These are phyloP conservation scores for Cremastobaeus sp. DNA, from an alignment of 2,888 invertebrate genomes.

Conservation along the genomic window DNA sequence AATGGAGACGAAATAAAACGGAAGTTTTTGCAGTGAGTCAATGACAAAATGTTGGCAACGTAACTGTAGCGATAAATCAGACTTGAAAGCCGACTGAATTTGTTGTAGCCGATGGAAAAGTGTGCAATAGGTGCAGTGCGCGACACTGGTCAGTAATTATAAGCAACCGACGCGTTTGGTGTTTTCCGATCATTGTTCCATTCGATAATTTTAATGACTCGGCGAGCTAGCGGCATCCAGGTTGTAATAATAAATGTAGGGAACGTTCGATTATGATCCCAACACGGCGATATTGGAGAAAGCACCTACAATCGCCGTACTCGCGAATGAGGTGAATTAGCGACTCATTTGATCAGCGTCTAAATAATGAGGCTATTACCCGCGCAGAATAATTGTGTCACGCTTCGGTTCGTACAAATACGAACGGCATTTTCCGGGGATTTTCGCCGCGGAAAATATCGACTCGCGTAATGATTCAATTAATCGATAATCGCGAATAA, in stretches of 20 bases:
- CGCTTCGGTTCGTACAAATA: slow-evolving; percentile 49
- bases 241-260: slow-evolving; percentile 23
- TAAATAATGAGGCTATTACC: slow-evolving; percentile 53
- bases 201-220: slow-evolving; percentile 24
- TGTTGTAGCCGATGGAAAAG: too few relatives aligned
- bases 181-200: slow-evolving; percentile 13
- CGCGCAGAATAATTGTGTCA: slow-evolving; percentile 53
- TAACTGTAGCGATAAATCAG: too few relatives aligned
- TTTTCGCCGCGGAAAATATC: not conserved
- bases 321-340: slow-evolving; percentile 49
- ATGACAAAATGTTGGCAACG: too few relatives aligned
- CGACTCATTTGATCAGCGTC: slow-evolving; percentile 54
- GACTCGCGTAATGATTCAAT: not conserved
- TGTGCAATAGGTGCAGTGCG: too few relatives aligned
- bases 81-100: too few relatives aligned
- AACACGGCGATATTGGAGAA: slow-evolving; percentile 40
- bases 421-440: slow-evolving; percentile 36
- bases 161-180: too few relatives aligned
- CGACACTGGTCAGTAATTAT: too few relatives aligned
- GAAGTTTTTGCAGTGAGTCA: too few relatives aligned
- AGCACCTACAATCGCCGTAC: slow-evolving; percentile 43
- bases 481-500: not conserved
- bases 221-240: too few relatives aligned
- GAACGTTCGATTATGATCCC: slow-evolving; percentile 37
- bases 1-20: too few relatives aligned